Evolutionary conservation across 2,797 vertebrate species (phyloP).

Genomic region (Mormyrus hasselquistii): DNA sequence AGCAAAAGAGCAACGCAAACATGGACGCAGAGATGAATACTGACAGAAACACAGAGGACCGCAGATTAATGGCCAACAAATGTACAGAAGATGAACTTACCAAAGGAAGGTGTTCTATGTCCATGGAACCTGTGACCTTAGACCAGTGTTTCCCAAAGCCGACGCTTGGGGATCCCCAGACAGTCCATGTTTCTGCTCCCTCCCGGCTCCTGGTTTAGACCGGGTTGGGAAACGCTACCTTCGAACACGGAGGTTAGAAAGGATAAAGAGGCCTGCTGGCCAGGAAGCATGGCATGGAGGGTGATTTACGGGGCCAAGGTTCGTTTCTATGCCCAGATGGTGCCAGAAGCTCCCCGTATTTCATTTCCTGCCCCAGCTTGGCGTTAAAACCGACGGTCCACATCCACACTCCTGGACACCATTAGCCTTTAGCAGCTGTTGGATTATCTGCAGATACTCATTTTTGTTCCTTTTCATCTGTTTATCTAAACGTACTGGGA

Average conservation of each 20-base stretch:
- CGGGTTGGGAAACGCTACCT: not conserved
- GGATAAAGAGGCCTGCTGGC: not conserved
- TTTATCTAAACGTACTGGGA: not conserved
- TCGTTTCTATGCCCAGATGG: constrained; percentile 14
- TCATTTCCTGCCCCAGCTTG: constrained; percentile 5
- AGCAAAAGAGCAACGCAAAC: not conserved
- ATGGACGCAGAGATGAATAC: not conserved
- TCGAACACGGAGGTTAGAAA: not conserved
- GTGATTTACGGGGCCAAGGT: constrained; percentile 17
- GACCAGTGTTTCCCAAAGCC: not conserved
- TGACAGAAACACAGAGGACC: not conserved
- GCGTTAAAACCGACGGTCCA: not conserved
- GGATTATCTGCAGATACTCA: not conserved
- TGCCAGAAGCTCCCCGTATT: constrained; percentile 19
- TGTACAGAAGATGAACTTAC: not conserved
- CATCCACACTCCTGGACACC: constrained; percentile 14
- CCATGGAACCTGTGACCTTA: not conserved
- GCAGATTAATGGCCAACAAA: not conserved
- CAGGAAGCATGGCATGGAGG: not conserved
- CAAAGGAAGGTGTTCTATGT: not conserved
- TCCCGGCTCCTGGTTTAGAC: not conserved
- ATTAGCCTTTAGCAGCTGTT: not conserved
- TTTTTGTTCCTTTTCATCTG: constrained; percentile 3
- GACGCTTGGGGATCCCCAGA: not conserved
- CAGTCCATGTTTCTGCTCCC: not conserved